A percentile compares a stretch with the other conserved stretches of the same genome.
Evolutionary conservation across 2,113 vertebrate species (phyloP).

Genomic region (Electrona antarctica): DNA sequence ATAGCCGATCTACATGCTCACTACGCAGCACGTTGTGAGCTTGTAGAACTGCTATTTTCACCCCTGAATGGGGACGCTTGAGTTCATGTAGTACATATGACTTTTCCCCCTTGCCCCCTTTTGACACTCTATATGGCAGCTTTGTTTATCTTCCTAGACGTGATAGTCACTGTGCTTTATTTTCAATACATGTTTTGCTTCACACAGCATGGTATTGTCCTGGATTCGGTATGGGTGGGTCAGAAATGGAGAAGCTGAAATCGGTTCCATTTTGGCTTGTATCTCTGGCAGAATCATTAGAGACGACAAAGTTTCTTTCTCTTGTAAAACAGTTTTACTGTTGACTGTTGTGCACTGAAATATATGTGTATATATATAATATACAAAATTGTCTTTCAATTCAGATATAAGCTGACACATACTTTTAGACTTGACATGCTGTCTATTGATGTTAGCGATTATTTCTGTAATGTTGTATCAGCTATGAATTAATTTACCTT

Average conservation of each 20-base stretch:
- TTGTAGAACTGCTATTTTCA: no score
- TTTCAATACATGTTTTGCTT: slow-evolving; percentile 79
- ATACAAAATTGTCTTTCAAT: slow-evolving; percentile 74
- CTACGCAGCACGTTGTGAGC: no score
- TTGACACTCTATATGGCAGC: slow-evolving; percentile 82
- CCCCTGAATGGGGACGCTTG: no score
- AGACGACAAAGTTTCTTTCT: slow-evolving; percentile 73
- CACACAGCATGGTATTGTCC: slow-evolving; percentile 80
- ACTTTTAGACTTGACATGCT: slow-evolving; percentile 81
- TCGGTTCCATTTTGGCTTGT: slow-evolving; percentile 57
- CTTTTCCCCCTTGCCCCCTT: slow-evolving; percentile 70
- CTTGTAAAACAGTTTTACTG: slow-evolving; percentile 79
- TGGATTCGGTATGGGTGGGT: slow-evolving; percentile 67
- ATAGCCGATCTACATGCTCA: no score
- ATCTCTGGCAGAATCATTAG: slow-evolving; percentile 70
- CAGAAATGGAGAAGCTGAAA: slow-evolving; percentile 62
- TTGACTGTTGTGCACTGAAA: slow-evolving; percentile 84
- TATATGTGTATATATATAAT: slow-evolving; percentile 67
- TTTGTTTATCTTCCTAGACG: slow-evolving; percentile 80
- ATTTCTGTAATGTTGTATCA: slow-evolving; percentile 94
- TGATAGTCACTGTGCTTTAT: slow-evolving; percentile 80
- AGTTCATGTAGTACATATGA: slow-evolving; percentile 68
- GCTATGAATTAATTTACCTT: slow-evolving; percentile 84
- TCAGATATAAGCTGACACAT: slow-evolving; percentile 77
- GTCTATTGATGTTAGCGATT: slow-evolving; percentile 87